These are phyloP conservation scores for Melanchra persicariae DNA, from an alignment of 2,888 invertebrate species.

Conservation along the genomic window DNA sequence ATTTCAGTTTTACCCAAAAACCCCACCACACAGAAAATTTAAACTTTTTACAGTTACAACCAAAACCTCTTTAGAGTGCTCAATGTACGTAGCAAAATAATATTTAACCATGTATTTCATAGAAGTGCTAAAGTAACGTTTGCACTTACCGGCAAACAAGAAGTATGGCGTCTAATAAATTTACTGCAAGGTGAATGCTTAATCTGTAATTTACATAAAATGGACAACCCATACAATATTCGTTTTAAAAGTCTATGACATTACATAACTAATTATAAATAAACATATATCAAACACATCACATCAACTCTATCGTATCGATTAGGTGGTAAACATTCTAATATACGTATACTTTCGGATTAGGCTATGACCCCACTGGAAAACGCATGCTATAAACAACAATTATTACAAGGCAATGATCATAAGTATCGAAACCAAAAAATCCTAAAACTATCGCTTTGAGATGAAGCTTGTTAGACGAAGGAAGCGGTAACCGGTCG, in stretches of 20 bases:
- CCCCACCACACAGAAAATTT: conserved; percentile 34
- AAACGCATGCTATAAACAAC: conserved; percentile 72
- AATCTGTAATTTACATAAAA: conserved; percentile 84
- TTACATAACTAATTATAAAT: conserved; percentile 25
- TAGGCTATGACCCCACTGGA: conserved; percentile 77
- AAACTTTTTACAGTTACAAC: conserved; percentile 28
- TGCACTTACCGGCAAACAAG: conserved; percentile 87
- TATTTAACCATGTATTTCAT: conserved; percentile 50
- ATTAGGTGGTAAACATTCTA: conserved; percentile 1
- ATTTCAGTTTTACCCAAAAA: conserved; percentile 18
- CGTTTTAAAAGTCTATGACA: conserved; percentile 16
- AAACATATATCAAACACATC: conserved; percentile 14
- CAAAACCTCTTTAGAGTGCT: conserved; percentile 59
- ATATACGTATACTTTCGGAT: conserved; percentile 55
- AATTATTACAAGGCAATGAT: conserved; percentile 62
- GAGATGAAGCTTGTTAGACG: conserved; percentile 77
- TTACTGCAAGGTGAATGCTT: conserved; percentile 87
- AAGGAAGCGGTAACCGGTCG: conserved; percentile 67
- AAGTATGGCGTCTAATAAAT: conserved; percentile 83
- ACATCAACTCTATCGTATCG: conserved; percentile 18
- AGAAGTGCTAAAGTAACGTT: conserved; percentile 69
- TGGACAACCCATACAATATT: conserved; percentile 39
- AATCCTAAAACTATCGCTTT: conserved; percentile 70
- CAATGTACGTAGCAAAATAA: conserved; percentile 55
- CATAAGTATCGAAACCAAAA: conserved; percentile 73